A percentile compares a stretch with the other conserved stretches of the same genome.
phyloP scores from a whole-genome alignment of 1,140 invertebrate species.

The Euglossa dilemma region DNA sequence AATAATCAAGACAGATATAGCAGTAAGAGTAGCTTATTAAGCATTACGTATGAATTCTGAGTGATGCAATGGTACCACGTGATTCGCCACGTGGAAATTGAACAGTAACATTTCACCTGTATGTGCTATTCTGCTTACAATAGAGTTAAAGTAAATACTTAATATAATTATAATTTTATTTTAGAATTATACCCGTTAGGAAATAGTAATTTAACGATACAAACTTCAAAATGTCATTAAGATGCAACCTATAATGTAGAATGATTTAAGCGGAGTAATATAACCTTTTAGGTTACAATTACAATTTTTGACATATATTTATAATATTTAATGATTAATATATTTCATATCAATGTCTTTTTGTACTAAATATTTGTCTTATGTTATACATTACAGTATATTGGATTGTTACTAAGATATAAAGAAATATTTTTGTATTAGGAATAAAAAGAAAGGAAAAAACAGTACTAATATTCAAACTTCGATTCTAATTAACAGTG shows the following conservation, averaged over 20 bases:
- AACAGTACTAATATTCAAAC: no score
- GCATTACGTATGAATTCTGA: conserved; percentile 4
- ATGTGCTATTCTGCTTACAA: neutral
- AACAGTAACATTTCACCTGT: neutral
- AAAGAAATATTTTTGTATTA: no score
- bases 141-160: neutral
- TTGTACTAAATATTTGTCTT: no score
- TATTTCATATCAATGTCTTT: no score
- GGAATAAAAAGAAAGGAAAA: no score
- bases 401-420: no score
- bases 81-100: conserved; percentile 10
- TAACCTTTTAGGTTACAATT: neutral
- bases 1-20: conserved; percentile 13
- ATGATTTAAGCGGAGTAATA: neutral
- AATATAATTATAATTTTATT: neutral
- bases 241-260: neutral
- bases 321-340: no score
- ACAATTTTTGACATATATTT: neutral
- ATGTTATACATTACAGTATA: no score
- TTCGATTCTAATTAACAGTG: no score
- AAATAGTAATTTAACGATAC: neutral
- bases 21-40: conserved; percentile 11
- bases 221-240: neutral
- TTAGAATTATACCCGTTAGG: neutral
- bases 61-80: conserved; percentile 22